Conservation (phyloP, 2,113 vertebrate genomes). For the Lucifuga dentata region DNA sequence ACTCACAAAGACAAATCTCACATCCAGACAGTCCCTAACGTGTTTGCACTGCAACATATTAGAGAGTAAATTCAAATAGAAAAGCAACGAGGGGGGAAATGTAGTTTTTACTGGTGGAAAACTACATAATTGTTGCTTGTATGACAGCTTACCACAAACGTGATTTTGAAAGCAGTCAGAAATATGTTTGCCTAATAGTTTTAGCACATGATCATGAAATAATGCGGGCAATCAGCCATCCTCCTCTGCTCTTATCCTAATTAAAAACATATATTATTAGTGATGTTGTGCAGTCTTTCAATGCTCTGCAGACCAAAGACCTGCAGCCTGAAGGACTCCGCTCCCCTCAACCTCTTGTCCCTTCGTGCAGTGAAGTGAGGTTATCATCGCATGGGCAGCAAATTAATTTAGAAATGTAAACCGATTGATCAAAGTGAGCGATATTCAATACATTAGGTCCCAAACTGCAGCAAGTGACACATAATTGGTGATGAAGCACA, state of each 20-base stretch:
- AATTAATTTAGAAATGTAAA: constrained; percentile 81
- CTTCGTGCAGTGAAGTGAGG: constrained; percentile 71
- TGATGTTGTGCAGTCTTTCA: constrained; percentile 48
- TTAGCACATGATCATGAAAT: constrained; percentile 20
- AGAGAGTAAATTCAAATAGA: constrained; percentile 9
- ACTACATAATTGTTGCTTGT: constrained; percentile 12
- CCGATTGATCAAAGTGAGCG: constrained; percentile 79
- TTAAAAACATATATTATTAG: constrained; percentile 49
- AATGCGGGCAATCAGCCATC: constrained; percentile 3
- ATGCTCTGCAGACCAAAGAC: constrained; percentile 43
- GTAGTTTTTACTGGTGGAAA: constrained; percentile 1
- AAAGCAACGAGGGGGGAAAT: not conserved
- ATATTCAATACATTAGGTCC: constrained; percentile 81
- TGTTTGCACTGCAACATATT: constrained; percentile 34
- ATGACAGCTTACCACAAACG: not conserved
- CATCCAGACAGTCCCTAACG: constrained; percentile 28
- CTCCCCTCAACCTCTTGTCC: constrained; percentile 60
- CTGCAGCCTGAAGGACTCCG: constrained; percentile 34
- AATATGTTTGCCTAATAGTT: constrained; percentile 6
- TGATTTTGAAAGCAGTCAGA: constrained; percentile 1
- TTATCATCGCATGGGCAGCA: constrained; percentile 76
- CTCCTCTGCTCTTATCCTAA: constrained; percentile 36
- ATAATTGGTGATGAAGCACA: constrained; percentile 83
- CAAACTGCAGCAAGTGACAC: constrained; percentile 80
- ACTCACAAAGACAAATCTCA: constrained; percentile 46